A percentile compares a stretch with the other conserved stretches of the same genome.
phyloP scores from a whole-genome alignment of 2,888 invertebrate species.

The Neoitamus cyanurus region DNA sequence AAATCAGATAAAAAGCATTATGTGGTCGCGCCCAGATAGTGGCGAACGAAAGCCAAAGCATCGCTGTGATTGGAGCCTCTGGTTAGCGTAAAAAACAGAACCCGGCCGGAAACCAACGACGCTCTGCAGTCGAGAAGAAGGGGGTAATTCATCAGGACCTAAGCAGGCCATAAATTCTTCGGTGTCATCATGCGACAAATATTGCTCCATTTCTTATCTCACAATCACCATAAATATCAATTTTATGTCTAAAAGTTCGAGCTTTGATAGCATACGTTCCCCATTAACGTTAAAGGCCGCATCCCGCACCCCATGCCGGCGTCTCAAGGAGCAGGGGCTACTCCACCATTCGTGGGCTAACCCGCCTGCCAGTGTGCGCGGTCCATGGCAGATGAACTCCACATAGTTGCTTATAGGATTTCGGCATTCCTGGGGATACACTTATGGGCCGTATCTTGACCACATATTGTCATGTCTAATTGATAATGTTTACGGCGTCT shows the following conservation, averaged over 20 bases:
- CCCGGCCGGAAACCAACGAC: not conserved
- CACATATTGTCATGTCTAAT: conserved; percentile 44
- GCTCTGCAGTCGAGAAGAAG: not conserved
- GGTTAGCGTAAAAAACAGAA: not conserved
- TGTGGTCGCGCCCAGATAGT: conserved; percentile 25
- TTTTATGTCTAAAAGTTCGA: conserved; percentile 45
- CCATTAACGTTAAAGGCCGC: conserved; percentile 12
- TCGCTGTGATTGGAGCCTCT: not conserved
- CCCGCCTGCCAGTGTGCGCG: not conserved
- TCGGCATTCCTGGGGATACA: conserved; percentile 17
- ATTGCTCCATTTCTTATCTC: conserved; percentile 47
- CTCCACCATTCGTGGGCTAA: not conserved
- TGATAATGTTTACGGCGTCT: conserved; percentile 42
- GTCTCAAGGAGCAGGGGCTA: not conserved
- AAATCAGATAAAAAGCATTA: conserved; percentile 38
- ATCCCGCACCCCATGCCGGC: not conserved
- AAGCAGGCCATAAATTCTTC: conserved; percentile 44
- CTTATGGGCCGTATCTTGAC: conserved; percentile 26
- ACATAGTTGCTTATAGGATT: conserved; percentile 13
- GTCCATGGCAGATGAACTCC: not conserved
- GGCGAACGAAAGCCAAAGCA: not conserved
- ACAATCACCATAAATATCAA: conserved; percentile 48
- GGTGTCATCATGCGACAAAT: conserved; percentile 48
- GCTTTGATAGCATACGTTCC: conserved; percentile 35
- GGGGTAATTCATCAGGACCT: conserved; percentile 30